phyloP scores from a whole-genome alignment of 2,888 invertebrate genomes.

The Chymomyza procnemis region DNA sequence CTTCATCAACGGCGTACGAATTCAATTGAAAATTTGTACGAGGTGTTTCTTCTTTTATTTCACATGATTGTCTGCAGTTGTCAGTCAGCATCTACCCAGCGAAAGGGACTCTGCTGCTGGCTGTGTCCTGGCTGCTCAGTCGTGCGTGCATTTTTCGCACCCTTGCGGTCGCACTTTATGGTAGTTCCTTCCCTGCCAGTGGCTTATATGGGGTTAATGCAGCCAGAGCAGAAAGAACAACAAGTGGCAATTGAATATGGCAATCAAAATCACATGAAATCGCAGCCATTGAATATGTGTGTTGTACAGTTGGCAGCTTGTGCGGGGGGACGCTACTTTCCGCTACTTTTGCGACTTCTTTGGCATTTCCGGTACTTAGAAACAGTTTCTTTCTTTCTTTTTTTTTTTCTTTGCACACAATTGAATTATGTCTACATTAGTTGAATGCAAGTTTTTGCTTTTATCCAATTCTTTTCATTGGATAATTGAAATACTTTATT shows the following conservation, averaged over 20 bases:
- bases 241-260: slow-evolving; percentile 75
- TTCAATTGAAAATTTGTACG: slow-evolving; percentile 45
- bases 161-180: slow-evolving; percentile 22
- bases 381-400: slow-evolving; percentile 37
- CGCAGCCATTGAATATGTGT: slow-evolving; percentile 32
- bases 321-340: neutral
- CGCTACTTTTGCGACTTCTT: neutral
- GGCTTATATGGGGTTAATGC: neutral
- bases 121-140: slow-evolving; percentile 22
- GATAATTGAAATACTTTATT: neutral
- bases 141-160: slow-evolving; percentile 56
- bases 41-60: slow-evolving; percentile 52
- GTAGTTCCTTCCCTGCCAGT: too few species aligned
- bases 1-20: neutral
- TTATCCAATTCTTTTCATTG: neutral
- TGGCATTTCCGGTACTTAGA: slow-evolving; percentile 9
- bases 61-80: slow-evolving; percentile 37
- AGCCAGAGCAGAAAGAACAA: slow-evolving; percentile 36
- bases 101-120: neutral
- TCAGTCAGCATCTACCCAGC: neutral
- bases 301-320: too few species aligned
- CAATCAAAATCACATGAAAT: slow-evolving; percentile 72
- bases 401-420: neutral
- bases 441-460: neutral
- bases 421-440: neutral